phyloP scores from a whole-genome alignment of 2,797 vertebrate genomes.

The Aulostomus chinensis region DNA sequence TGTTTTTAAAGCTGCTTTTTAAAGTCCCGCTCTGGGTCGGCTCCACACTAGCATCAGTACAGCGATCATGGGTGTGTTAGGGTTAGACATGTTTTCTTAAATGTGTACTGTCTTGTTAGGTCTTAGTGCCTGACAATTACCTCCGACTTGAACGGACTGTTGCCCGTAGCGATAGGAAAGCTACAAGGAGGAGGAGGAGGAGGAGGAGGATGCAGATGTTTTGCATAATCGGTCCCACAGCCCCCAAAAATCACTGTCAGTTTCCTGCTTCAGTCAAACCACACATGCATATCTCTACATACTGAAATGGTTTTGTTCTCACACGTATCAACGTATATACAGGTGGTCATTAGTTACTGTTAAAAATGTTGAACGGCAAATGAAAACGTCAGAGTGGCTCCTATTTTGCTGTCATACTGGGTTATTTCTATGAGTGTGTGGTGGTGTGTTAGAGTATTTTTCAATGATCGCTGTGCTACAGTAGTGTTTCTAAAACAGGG shows the following conservation, averaged over 20 bases:
- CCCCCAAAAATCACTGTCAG: slow-evolving; percentile 28
- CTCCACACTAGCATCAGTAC: slow-evolving; percentile 44
- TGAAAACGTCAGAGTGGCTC: slow-evolving; percentile 19
- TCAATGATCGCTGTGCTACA: slow-evolving; percentile 54
- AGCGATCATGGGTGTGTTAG: slow-evolving; percentile 54
- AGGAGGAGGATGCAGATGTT: slow-evolving; percentile 16
- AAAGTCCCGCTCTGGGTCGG: slow-evolving; percentile 46
- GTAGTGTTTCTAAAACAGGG: slow-evolving; percentile 57
- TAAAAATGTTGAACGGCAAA: too few relatives aligned
- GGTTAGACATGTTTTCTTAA: slow-evolving; percentile 47
- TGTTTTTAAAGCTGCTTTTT: slow-evolving; percentile 78
- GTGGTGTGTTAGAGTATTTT: slow-evolving; percentile 65
- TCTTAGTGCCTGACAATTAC: slow-evolving; percentile 57
- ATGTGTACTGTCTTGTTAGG: slow-evolving; percentile 53
- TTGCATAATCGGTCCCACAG: slow-evolving; percentile 18
- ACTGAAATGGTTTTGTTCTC: slow-evolving; percentile 17
- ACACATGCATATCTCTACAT: slow-evolving; percentile 32
- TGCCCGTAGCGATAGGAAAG: slow-evolving; percentile 3
- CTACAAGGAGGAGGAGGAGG: background rate
- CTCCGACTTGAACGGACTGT: slow-evolving; percentile 33
- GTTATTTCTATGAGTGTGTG: slow-evolving; percentile 54
- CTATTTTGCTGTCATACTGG: slow-evolving; percentile 34
- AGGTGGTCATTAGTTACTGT: too few relatives aligned
- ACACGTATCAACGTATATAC: background rate
- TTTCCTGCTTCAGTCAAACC: slow-evolving; percentile 23